These are phyloP conservation scores for Eleutherodactylus coqui DNA, from an alignment of 2,797 vertebrate species.

Conservation along the genomic window DNA sequence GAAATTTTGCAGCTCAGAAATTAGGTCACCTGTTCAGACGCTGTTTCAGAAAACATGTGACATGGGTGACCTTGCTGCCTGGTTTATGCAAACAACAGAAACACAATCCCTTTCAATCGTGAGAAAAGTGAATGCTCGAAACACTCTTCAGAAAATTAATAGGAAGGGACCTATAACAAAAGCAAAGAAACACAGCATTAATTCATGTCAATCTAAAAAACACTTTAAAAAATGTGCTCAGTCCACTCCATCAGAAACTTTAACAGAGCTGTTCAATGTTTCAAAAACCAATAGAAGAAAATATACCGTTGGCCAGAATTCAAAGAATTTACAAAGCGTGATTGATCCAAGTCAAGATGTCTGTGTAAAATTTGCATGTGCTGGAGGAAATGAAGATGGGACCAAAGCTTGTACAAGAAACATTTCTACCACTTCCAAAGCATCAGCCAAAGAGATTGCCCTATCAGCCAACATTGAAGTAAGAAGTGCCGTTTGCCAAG, in stretches of 20 bases:
- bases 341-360: conserved; percentile 75
- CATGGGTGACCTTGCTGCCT: conserved; percentile 89
- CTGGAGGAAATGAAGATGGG: conserved; percentile 72
- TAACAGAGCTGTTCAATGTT: conserved; percentile 80
- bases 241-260: conserved; percentile 88
- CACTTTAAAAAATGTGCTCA: conserved; percentile 95
- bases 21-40: conserved; percentile 84
- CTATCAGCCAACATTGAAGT: conserved; percentile 68
- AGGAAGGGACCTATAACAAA: conserved; percentile 80
- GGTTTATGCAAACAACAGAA: conserved; percentile 99
- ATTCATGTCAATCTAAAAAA: conserved; percentile 88
- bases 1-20: conserved; percentile 74
- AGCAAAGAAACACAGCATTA: conserved; percentile 78
- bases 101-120: conserved; percentile 92
- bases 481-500: conserved; percentile 68
- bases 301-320: conserved; percentile 71
- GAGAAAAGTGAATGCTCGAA: conserved; percentile 90
- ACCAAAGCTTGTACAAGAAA: conserved; percentile 60
- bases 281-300: conserved; percentile 77
- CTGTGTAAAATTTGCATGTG: conserved; percentile 74
- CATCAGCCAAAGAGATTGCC: conserved; percentile 63
- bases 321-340: conserved; percentile 70
- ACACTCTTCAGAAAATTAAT: conserved; percentile 85
- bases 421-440: conserved; percentile 52
- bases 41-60: conserved; percentile 92